Evolutionary conservation across 2,888 invertebrate species (phyloP), one percentile per base, ranked within the genome.

Genomic region (Drosophila affinis): DNA sequence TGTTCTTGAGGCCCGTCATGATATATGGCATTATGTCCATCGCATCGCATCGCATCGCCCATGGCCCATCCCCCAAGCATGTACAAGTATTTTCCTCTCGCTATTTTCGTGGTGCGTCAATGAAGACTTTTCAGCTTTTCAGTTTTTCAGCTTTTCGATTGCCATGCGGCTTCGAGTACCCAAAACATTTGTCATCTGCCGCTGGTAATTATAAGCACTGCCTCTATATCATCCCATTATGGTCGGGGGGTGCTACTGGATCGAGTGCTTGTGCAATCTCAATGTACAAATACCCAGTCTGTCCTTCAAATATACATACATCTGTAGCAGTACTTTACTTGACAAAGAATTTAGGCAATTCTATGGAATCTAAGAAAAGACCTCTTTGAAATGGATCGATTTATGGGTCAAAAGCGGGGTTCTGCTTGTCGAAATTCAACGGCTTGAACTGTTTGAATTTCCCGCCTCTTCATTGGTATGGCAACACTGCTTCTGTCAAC

Each of bases 21-120:
- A 72, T 72, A 74, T 60, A 74, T 74, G 74, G 32, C 68, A 56
- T 69, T 56, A 65, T 65, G 68, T 67, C 49, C 69, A 67, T 67
- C 69, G 2, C 32, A 32, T 10, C 12, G 32, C 44, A 53, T 32
- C 24, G 21, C 68, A 48, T 64, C 67, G 39, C 39, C 54, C 27
- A 27, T 27, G 6, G 6, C 27, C 29, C 29, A 29, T 29, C 9
- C 48, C 39, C 68, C 55, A 29, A 12, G 7, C 14, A 18, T 21
- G 18, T 34, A 14, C 7, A 39, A 12, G 7, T 21, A 18, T 34
- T 34, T 34, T 21, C 7, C 56, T 29, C 47, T 34, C 24, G 24
- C 17, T 17, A 6, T 39, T 39, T 39, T 48, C 62, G 48, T 49
- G 32, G 68, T 67, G 69, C 67, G 67, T 67, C 67, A 67, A 57